These are phyloP conservation scores for Columbina picui DNA, from an alignment of 2,113 vertebrate species.

Conservation along the genomic window DNA sequence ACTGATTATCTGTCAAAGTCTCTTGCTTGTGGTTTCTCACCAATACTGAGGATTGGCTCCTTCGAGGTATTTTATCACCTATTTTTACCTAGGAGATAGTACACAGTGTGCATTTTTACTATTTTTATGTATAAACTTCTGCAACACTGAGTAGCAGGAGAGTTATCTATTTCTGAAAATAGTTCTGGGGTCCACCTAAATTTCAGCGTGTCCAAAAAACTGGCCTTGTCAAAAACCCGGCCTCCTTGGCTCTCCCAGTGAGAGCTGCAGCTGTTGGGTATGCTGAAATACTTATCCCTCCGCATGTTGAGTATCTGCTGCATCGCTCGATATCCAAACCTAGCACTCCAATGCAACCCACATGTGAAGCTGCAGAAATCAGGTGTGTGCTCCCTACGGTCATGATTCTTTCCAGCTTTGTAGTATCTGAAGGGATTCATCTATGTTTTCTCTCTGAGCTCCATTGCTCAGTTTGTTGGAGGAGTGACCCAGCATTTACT, in stretches of 20 bases:
- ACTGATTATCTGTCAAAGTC: background rate
- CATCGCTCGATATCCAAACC: background rate
- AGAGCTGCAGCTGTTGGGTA: background rate
- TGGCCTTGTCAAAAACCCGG: background rate
- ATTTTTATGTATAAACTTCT: background rate
- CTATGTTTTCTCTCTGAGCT: background rate
- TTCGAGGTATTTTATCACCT: background rate
- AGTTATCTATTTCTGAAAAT: background rate
- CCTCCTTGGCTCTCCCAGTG: background rate
- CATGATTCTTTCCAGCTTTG: background rate
- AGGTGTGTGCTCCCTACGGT: background rate
- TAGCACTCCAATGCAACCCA: background rate
- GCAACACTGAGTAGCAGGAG: background rate
- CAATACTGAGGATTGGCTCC: background rate
- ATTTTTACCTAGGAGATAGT: background rate
- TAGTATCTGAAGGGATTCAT: background rate
- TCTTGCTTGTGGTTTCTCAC: background rate
- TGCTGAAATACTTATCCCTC: background rate
- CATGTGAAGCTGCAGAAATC: background rate
- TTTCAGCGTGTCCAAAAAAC: background rate
- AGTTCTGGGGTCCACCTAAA: background rate
- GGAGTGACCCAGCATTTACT: constrained; percentile 10
- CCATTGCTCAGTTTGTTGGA: background rate
- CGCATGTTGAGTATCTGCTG: background rate
- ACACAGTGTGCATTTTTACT: background rate